phyloP scores from a whole-genome alignment of 2,888 invertebrate species.

The Ennomos quercinarius region DNA sequence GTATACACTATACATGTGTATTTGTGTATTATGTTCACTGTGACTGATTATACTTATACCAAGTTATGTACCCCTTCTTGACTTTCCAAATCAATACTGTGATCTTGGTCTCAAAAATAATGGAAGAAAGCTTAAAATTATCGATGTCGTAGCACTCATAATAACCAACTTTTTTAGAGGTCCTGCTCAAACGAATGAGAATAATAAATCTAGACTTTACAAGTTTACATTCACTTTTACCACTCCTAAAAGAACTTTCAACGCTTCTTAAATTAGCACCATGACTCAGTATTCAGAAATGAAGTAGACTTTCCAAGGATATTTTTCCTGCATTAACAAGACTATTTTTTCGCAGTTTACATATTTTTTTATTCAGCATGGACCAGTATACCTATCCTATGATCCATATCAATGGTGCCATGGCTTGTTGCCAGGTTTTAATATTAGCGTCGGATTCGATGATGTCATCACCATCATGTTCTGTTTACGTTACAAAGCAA shows the following conservation, averaged over 20 bases:
- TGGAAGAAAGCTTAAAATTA: no score
- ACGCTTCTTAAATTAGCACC: constrained; percentile 12
- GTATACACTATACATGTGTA: no score
- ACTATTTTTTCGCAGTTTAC: constrained; percentile 1
- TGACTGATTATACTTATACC: no score
- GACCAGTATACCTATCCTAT: constrained; percentile 49
- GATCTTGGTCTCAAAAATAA: no score
- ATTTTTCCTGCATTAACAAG: constrained; percentile 1
- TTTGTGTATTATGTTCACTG: no score
- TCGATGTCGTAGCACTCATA: no score
- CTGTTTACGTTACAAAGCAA: constrained; percentile 61
- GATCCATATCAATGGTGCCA: constrained; percentile 56
- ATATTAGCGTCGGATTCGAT: constrained; percentile 71
- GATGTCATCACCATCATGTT: constrained; percentile 68
- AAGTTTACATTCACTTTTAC: constrained; percentile 7
- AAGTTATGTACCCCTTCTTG: no score
- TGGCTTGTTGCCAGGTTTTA: constrained; percentile 78
- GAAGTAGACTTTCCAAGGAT: background rate
- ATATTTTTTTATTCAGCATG: constrained; percentile 7
- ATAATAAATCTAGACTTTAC: constrained; percentile 1
- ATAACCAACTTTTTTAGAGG: no score
- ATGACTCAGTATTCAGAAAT: background rate
- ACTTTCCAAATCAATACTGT: no score
- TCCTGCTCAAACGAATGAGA: no score
- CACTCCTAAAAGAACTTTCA: constrained; percentile 2